phyloP scores from a whole-genome alignment of 2,888 invertebrate genomes.

The Ashinkailepas kermadecensis region DNA sequence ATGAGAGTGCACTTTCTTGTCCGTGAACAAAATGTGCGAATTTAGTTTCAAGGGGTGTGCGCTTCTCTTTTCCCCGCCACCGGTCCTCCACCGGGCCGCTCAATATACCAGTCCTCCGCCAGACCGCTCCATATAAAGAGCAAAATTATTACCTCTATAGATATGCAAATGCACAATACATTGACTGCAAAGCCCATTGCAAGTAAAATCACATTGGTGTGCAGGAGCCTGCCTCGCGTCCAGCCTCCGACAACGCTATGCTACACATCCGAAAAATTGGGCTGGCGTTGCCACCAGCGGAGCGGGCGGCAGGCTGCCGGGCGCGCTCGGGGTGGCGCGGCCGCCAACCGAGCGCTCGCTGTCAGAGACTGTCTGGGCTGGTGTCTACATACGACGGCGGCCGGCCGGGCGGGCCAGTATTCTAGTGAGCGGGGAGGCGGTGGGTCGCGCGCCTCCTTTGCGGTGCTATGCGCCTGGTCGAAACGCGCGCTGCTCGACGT shows the following conservation, averaged over 20 bases:
- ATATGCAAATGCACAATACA: slow-evolving; percentile 15
- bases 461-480: no score
- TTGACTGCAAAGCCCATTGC: slow-evolving; percentile 20
- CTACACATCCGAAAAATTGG: no score
- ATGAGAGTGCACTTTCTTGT: no score
- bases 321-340: not conserved
- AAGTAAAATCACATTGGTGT: slow-evolving; percentile 17
- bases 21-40: no score
- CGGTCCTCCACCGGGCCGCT: no score
- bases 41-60: no score
- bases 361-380: not conserved
- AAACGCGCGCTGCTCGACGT: not conserved
- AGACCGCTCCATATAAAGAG: slow-evolving; percentile 2
- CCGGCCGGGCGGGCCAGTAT: not conserved
- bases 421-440: not conserved
- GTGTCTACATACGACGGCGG: not conserved
- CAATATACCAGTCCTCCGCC: not conserved
- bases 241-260: not conserved
- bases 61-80: no score
- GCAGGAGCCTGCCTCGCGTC: not conserved
- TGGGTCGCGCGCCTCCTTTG: not conserved
- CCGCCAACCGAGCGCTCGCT: not conserved
- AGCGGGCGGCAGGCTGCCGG: not conserved
- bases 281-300: not conserved
- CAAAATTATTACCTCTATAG: slow-evolving; percentile 23